These are phyloP conservation scores for Pomacea maculata DNA, from an alignment of 1,140 invertebrate genomes.

Conservation along the genomic window DNA sequence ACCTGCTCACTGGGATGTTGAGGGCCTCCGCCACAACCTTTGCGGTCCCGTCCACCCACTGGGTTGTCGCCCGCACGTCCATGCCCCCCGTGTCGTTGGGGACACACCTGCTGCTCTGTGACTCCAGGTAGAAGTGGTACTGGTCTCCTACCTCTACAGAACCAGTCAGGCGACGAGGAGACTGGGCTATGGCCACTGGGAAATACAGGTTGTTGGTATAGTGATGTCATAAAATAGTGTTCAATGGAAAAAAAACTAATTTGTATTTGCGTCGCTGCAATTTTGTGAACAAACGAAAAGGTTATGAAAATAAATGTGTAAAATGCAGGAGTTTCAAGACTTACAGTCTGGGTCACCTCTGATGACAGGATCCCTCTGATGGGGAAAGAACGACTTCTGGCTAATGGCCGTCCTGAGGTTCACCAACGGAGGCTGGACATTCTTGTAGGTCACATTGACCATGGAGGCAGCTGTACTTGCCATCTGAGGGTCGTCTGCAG, in stretches of 20 bases:
- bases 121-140: constrained; percentile 67
- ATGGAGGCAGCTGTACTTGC: constrained; percentile 70
- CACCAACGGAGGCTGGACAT: constrained; percentile 69
- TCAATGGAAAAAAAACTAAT: too few relatives aligned
- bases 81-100: constrained; percentile 63
- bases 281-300: too few relatives aligned
- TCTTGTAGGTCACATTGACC: constrained; percentile 74
- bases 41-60: constrained; percentile 74
- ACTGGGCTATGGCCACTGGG: constrained; percentile 42
- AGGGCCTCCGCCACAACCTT: constrained; percentile 71
- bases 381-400: constrained; percentile 44
- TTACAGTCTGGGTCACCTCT: constrained; percentile 54
- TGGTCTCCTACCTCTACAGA: constrained; percentile 62
- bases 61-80: constrained; percentile 53
- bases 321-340: background rate
- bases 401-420: constrained; percentile 55
- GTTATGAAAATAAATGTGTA: too few relatives aligned
- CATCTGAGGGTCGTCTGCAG: constrained; percentile 42
- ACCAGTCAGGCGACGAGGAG: constrained; percentile 56
- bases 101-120: constrained; percentile 55
- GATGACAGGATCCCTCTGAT: constrained; percentile 31
- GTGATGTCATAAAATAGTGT: too few relatives aligned
- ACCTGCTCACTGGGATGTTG: constrained; percentile 38
- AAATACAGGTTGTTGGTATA: background rate
- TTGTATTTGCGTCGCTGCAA: too few relatives aligned